Percentiles rank a stretch among this genome's conserved stretches.
Conservation (phyloP, 2,113 vertebrate species). For the Crotophaga sulcirostris region DNA sequence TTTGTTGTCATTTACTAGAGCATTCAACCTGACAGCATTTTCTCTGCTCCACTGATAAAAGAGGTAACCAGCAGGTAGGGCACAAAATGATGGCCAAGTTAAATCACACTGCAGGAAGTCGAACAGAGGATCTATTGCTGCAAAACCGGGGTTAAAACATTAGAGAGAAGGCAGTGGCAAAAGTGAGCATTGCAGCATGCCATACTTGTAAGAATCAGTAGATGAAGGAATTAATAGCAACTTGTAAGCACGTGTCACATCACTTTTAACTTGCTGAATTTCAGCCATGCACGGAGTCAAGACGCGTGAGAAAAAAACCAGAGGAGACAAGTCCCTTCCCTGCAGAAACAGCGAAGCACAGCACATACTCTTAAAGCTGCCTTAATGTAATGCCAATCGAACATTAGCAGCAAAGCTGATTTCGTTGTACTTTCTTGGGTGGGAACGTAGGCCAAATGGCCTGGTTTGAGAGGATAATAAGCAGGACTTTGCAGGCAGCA, state of each 20-base stretch:
- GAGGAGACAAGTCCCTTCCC: not conserved
- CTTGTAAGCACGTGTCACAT: rapidly evolving
- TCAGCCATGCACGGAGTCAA: not conserved
- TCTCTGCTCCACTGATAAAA: not conserved
- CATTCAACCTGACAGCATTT: not conserved
- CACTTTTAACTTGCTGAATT: not conserved
- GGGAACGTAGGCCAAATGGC: not conserved
- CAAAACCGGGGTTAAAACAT: not conserved
- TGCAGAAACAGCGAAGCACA: not conserved
- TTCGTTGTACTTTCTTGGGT: not conserved
- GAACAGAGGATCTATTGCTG: not conserved
- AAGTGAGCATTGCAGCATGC: not conserved
- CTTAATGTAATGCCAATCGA: not conserved
- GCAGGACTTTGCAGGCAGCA: not conserved
- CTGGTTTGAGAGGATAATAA: not conserved
- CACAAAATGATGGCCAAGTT: not conserved
- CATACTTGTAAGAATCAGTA: not conserved
- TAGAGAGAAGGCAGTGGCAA: not conserved
- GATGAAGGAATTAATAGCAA: not conserved
- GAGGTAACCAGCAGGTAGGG: not conserved
- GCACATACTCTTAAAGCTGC: not conserved
- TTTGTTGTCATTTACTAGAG: not conserved
- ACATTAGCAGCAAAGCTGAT: not conserved
- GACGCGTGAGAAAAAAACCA: not conserved
- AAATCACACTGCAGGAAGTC: not conserved